Conservation (phyloP, 2,113 vertebrate genomes). For the Phrynosoma platyrhinos region DNA sequence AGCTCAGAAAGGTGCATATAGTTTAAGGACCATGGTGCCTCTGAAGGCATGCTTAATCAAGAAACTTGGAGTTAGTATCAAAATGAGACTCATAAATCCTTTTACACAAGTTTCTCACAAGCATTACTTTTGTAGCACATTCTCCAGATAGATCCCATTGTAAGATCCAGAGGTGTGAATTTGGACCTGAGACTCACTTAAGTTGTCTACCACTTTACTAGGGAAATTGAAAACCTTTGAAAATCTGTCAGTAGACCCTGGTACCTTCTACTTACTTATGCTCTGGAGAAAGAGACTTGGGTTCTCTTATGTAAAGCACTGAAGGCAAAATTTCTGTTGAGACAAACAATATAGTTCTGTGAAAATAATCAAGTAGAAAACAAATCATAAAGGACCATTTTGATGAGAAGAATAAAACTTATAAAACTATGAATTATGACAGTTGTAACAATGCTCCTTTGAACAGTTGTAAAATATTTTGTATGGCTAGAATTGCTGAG, state of each 20-base stretch:
- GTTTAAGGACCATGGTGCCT: too few species aligned
- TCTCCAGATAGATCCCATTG: too few species aligned
- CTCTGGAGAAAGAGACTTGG: neutral
- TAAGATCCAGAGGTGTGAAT: too few species aligned
- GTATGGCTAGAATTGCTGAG: too few species aligned
- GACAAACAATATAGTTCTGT: slow-evolving; percentile 21
- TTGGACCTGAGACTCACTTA: neutral
- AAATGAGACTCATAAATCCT: too few species aligned
- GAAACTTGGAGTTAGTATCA: too few species aligned
- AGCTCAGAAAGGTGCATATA: too few species aligned
- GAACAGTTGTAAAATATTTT: too few species aligned
- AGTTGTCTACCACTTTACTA: neutral
- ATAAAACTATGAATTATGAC: slow-evolving; percentile 30
- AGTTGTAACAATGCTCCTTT: neutral
- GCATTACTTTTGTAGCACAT: too few species aligned
- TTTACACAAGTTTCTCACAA: too few species aligned
- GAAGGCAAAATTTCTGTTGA: slow-evolving; percentile 43
- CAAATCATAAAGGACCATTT: slow-evolving; percentile 37
- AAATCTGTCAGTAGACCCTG: neutral
- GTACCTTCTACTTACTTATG: neutral
- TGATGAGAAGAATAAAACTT: slow-evolving; percentile 19
- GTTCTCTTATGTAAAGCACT: neutral
- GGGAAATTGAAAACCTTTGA: neutral
- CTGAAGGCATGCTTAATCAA: too few species aligned
- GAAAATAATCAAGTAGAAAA: slow-evolving; percentile 40